These are phyloP conservation scores for Harlomillsia oculata DNA, from an alignment of 1,140 invertebrate species.

Conservation along the genomic window DNA sequence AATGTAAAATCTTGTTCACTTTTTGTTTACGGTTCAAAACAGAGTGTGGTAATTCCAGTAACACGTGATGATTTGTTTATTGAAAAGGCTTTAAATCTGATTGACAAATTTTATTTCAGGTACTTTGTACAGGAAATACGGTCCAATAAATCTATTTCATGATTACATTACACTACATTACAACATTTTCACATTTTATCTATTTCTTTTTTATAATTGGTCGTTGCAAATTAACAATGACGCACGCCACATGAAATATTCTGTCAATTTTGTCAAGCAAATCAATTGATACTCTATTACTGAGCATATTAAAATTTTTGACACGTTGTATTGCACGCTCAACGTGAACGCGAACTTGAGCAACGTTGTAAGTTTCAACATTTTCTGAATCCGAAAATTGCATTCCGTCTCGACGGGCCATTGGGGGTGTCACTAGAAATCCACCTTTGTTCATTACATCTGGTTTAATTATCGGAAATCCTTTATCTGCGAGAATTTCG, in stretches of 20 bases:
- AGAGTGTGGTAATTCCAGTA: background rate
- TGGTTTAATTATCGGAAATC: conserved; percentile 1
- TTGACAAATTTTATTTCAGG: background rate
- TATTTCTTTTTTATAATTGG: conserved; percentile 4
- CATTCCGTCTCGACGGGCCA: conserved; percentile 26
- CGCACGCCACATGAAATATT: background rate
- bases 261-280: background rate
- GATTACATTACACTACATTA: background rate
- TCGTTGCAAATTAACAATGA: background rate
- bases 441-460: background rate
- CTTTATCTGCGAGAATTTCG: background rate
- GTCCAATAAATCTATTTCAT: background rate
- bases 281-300: background rate
- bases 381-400: conserved; percentile 36
- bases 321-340: conserved; percentile 38
- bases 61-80: background rate
- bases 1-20: background rate
- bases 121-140: background rate
- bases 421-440: conserved; percentile 38
- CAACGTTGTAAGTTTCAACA: conserved; percentile 36
- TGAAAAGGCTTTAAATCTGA: background rate
- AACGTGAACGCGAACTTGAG: conserved; percentile 39
- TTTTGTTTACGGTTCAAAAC: background rate
- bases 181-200: too few species aligned
- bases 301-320: conserved; percentile 33